Conservation (phyloP, 2,797 vertebrate species). For the Labroides dimidiatus region DNA sequence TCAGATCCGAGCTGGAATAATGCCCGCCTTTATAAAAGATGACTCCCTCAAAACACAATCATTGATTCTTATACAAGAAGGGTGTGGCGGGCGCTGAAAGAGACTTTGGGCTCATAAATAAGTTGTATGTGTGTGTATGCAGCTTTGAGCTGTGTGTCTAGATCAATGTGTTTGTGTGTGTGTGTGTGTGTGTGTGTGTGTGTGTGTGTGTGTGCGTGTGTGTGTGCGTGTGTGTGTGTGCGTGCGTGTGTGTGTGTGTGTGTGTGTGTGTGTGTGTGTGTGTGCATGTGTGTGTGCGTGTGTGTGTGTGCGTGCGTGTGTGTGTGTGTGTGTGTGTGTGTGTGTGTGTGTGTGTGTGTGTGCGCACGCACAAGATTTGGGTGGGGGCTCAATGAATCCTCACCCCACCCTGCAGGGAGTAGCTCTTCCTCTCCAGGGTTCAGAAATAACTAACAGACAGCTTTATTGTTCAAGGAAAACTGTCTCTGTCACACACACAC, state of each 20-base stretch:
- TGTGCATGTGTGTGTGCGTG: too few relatives aligned
- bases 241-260: slow-evolving; percentile 17
- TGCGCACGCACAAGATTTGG: slow-evolving; percentile 55
- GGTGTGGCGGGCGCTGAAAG: slow-evolving; percentile 27
- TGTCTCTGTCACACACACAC: slow-evolving; percentile 54
- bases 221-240: too few relatives aligned
- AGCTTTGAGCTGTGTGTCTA: too few relatives aligned
- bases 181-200: slow-evolving; percentile 11
- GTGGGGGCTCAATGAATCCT: slow-evolving; percentile 69
- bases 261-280: slow-evolving; percentile 11
- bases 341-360: slow-evolving; percentile 11
- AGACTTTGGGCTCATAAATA: slow-evolving; percentile 29
- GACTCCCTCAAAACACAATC: slow-evolving; percentile 44
- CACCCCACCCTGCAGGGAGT: slow-evolving; percentile 79
- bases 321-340: slow-evolving; percentile 17
- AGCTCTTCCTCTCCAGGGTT: slow-evolving; percentile 79
- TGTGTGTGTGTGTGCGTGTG: slow-evolving; percentile 22
- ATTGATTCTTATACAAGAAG: slow-evolving; percentile 38
- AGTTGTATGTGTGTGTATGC: slow-evolving; percentile 7
- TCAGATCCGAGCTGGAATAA: slow-evolving; percentile 27
- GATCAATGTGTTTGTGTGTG: slow-evolving; percentile 23
- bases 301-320: slow-evolving; percentile 10
- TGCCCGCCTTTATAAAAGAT: slow-evolving; percentile 23
- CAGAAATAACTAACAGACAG: slow-evolving; percentile 81
- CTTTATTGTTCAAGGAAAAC: slow-evolving; percentile 79